Evolutionary conservation across 2,797 vertebrate genomes (phyloP), one percentile per base, ranked within the genome.

Genomic region (Argentina silus): DNA sequence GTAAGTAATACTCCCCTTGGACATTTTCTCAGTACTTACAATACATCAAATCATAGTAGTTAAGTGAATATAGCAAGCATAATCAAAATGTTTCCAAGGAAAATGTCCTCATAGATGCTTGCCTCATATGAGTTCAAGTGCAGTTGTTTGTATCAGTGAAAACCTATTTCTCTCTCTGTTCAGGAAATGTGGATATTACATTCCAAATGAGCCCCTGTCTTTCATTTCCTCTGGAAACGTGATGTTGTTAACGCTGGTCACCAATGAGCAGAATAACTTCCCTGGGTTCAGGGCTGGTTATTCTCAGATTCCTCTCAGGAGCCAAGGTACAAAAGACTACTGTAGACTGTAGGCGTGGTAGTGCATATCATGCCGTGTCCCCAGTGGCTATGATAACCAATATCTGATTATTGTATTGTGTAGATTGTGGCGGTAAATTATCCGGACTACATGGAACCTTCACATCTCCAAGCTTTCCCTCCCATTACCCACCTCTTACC

Each of bases 161-260:
- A 19, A 56, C 14, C 11, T 61, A 36, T 57, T 14, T 82, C n/a
- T 70, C 8, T 61, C 59, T 66, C 51, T 43, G 48, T 63, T 23
- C 69, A 99, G 97, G 86, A 92, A 96, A 74, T 99, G 97, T 76
- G 97, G 97, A 19, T 90, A 82, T 73, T 94, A 91, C 2, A 78
- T 86, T 0, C 94, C 95, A 10, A 94, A 91, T 0, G 91, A 93
- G 75, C 96, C 95, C 3, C 82, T 97, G 82, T 94, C 94, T 81
- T 96, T 96, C 88, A 67, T 96, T 71, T 98, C 97, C 42, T 98
- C 97, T 56, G 94, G 95, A 83, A 98, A 96, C 0, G 95, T 98
- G 78, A 92, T 98, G 92, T 84, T 99, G 2, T 67, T 98, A 81
- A 94, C 91, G 0, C 68, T 99, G 83, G 83, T 96, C 70, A 96